These are phyloP conservation scores for Parasteatoda tepidariorum DNA, from an alignment of 1,140 invertebrate genomes.

Conservation along the genomic window DNA sequence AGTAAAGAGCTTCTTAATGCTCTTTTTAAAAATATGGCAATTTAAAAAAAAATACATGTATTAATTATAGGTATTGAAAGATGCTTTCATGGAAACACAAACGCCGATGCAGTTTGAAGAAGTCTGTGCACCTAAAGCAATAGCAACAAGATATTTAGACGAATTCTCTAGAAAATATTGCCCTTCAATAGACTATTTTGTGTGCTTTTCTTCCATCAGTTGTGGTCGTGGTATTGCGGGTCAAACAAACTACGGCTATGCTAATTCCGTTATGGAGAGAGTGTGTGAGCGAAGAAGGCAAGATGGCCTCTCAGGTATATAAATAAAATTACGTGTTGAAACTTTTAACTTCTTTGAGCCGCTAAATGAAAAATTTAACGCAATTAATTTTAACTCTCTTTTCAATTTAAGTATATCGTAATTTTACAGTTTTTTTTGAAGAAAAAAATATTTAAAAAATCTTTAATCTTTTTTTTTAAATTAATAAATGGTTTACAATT, in stretches of 20 bases:
- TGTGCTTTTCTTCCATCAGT: slow-evolving; percentile 93
- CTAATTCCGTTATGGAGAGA: slow-evolving; percentile 96
- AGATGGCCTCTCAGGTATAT: slow-evolving; percentile 77
- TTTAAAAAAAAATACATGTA: too few species aligned
- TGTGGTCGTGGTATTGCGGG: slow-evolving; percentile 95
- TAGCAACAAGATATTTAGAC: slow-evolving; percentile 82
- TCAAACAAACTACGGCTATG: slow-evolving; percentile 95
- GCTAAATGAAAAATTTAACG: too few species aligned
- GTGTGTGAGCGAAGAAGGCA: slow-evolving; percentile 86
- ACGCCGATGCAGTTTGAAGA: slow-evolving; percentile 80
- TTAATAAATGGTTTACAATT: too few species aligned
- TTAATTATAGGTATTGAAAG: slow-evolving; percentile 74
- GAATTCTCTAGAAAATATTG: slow-evolving; percentile 78
- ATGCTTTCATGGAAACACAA: slow-evolving; percentile 90
- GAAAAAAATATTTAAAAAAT: too few species aligned
- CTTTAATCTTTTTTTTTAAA: too few species aligned
- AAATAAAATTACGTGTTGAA: too few species aligned
- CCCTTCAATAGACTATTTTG: slow-evolving; percentile 87
- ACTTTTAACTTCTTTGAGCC: too few species aligned
- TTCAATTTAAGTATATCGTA: too few species aligned
- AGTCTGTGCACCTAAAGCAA: slow-evolving; percentile 74
- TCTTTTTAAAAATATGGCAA: too few species aligned
- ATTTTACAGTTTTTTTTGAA: too few species aligned
- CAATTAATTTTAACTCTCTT: too few species aligned
- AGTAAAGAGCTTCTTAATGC: too few species aligned